These are phyloP conservation scores for Andricus grossulariae DNA, from an alignment of 1,140 invertebrate genomes.

Conservation along the genomic window DNA sequence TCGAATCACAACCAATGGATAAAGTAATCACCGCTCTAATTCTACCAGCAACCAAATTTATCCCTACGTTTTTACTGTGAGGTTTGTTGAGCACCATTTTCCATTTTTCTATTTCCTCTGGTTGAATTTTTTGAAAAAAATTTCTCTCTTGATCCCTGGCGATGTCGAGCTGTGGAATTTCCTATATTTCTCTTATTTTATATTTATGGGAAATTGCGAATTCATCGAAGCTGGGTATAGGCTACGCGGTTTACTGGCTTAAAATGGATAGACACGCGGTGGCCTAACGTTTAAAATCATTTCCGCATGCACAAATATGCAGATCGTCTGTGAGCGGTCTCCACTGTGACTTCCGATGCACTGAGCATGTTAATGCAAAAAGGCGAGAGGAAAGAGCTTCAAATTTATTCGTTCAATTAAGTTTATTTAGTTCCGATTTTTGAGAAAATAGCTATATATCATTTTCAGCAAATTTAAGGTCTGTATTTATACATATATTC, in stretches of 20 bases:
- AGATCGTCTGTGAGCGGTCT: background rate
- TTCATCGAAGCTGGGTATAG: background rate
- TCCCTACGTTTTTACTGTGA: too few species aligned
- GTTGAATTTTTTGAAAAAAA: too few species aligned
- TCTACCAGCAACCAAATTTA: too few species aligned
- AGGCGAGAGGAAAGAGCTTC: background rate
- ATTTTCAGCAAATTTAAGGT: too few species aligned
- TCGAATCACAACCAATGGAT: too few species aligned
- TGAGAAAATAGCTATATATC: too few species aligned
- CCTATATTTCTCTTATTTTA: background rate
- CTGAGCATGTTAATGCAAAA: background rate
- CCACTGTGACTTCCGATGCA: background rate
- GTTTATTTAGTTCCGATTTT: background rate
- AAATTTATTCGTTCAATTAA: background rate
- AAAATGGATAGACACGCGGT: background rate
- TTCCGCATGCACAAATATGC: conserved; percentile 28
- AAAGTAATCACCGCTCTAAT: too few species aligned
- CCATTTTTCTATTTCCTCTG: too few species aligned
- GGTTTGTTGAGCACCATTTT: too few species aligned
- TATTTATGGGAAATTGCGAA: conserved; percentile 7
- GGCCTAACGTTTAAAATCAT: conserved; percentile 15
- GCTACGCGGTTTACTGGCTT: background rate
- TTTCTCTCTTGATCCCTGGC: too few species aligned
- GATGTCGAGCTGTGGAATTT: too few species aligned
- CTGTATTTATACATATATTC: too few species aligned